Base-by-base conservation (phyloP, 2,888 invertebrate genomes). In the Sarcophaga rosellei region DNA sequence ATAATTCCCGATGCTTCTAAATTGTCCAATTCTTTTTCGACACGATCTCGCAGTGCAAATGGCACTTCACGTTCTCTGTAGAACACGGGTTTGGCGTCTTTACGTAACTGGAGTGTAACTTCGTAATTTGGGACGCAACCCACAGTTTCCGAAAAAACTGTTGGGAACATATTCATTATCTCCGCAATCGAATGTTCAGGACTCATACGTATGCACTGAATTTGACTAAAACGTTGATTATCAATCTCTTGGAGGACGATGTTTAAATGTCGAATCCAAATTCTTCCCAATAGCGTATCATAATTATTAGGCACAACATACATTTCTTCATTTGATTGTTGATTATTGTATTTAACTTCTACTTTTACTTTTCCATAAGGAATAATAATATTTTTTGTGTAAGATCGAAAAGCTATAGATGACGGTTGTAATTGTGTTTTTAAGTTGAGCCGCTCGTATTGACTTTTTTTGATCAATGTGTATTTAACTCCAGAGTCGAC, bases 51-150 rank as follows among this genome's bases (percentile, higher is more conserved):
- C 20, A 83, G 73, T 0, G 86, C 74, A 73, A 70, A 80, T 79
- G 79, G 86, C 62, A 86, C 72, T 75, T 86, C 75, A 25, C 85
- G 44, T 72, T 86, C 82, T 79, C 3, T 23, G 23, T 23, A 23
- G 23, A 23, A 23, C 23, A 23, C 23, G 23, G 23, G 23, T 23
- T 23, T 82, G 8, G 78, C 57, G 65, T 66, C 72, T 76, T 82
- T 47, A 12, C 75, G 75, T 17, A 86, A 66, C 66, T 76, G 69
- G n/a, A 86, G 59, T 23, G 68, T 76, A 15, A 74, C 61, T 70
- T 76, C 53, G 45, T 17, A 69, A 12, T 80, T 66, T 65, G 75
- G 75, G 1, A 82, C 79, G 21, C 82, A 80, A 3, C 86, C 86
- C 17, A 80, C 44, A 73, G 76, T 76, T 76, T 76, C 66, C 8